Percentiles rank a stretch among this genome's conserved stretches.
These are phyloP conservation scores for Cromileptes altivelis DNA, from an alignment of 2,113 vertebrate genomes.

Conservation along the genomic window DNA sequence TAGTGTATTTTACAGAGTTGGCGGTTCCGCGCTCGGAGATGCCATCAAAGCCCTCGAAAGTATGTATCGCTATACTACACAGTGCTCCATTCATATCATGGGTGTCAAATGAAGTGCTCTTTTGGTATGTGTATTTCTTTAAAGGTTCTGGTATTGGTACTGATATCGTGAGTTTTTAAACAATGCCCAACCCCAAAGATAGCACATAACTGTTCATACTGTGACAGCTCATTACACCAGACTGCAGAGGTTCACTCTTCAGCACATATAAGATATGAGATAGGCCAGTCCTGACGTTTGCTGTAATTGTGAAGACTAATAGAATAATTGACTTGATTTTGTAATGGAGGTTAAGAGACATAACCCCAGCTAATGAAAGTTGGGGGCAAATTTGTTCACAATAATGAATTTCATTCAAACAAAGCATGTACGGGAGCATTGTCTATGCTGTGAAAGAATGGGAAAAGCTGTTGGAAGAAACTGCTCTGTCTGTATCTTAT, in stretches of 20 bases:
- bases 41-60: too few species aligned
- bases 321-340: conserved; percentile 66
- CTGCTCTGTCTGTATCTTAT: conserved; percentile 37
- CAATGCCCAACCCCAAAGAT: background rate
- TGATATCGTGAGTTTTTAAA: too few species aligned
- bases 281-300: conserved; percentile 45
- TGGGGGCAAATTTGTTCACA: conserved; percentile 62
- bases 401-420: conserved; percentile 68
- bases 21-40: too few species aligned
- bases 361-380: conserved; percentile 68
- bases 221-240: conserved; percentile 20
- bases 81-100: too few species aligned
- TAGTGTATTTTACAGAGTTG: too few species aligned
- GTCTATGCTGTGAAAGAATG: conserved; percentile 39
- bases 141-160: too few species aligned
- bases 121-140: too few species aligned
- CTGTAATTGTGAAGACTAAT: conserved; percentile 62
- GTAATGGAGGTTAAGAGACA: conserved; percentile 70
- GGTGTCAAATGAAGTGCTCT: too few species aligned
- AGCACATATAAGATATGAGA: conserved; percentile 27
- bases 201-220: background rate
- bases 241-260: conserved; percentile 16
- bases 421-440: conserved; percentile 45
- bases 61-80: too few species aligned
- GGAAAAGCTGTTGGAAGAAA: conserved; percentile 30